Conservation (phyloP, 2,797 vertebrate species). For the Miichthys miiuy region DNA sequence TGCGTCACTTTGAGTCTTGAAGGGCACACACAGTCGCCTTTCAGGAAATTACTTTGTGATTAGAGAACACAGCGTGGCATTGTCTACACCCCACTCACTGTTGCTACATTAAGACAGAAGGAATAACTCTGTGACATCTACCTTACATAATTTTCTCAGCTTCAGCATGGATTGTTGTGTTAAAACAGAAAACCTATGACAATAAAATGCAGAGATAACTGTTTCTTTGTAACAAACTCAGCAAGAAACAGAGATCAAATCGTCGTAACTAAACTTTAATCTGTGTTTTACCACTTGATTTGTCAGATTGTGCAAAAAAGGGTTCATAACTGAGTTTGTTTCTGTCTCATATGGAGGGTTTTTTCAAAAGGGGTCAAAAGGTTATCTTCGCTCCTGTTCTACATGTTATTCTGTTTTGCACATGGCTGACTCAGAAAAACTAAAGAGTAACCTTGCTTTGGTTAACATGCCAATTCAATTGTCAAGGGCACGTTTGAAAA, state of each 20-base stretch:
- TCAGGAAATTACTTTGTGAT: conserved; percentile 41
- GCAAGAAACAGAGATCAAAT: not conserved
- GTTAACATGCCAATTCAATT: conserved; percentile 32
- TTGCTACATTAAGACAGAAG: conserved; percentile 14
- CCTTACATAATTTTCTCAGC: not conserved
- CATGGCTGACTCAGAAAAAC: not conserved
- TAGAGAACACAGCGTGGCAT: conserved; percentile 48
- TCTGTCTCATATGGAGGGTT: conserved; percentile 11
- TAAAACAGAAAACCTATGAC: not conserved
- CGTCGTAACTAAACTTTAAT: not conserved
- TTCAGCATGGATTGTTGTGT: not conserved
- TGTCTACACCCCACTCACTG: conserved; percentile 44
- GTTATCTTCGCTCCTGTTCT: conserved; percentile 38
- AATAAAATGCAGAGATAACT: not conserved
- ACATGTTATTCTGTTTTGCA: conserved; percentile 23
- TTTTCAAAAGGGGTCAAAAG: conserved; percentile 20
- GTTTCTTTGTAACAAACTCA: conserved; percentile 15
- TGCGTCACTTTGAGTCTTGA: conserved; percentile 17
- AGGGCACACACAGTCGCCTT: conserved; percentile 29
- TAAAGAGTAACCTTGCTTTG: not conserved
- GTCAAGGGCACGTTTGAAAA: conserved; percentile 34
- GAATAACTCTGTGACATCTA: not conserved
- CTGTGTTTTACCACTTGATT: not conserved
- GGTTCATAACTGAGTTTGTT: not conserved
- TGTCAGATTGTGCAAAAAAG: conserved; percentile 5